Conservation (phyloP, 2,113 vertebrate species). For the Bos taurus region DNA sequence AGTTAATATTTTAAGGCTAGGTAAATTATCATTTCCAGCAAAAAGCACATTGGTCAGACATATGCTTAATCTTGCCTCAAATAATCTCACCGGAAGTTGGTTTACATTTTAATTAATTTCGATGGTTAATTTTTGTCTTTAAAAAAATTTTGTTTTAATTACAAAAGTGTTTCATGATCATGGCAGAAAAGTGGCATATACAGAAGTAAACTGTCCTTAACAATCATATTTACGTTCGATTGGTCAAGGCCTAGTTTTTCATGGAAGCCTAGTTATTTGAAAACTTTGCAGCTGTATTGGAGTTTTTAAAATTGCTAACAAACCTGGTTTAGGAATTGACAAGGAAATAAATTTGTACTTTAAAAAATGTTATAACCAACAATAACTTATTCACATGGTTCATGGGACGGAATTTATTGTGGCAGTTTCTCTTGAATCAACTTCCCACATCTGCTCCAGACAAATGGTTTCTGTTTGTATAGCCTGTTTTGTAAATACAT, state of each 20-base stretch:
- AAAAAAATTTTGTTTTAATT: not conserved
- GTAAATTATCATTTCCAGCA: not conserved
- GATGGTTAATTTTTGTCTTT: not conserved
- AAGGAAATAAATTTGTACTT: constrained; percentile 35
- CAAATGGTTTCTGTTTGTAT: constrained; percentile 69
- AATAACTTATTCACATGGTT: not conserved
- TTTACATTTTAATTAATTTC: constrained; percentile 1
- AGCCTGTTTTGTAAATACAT: constrained; percentile 64
- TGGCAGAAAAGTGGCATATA: not conserved
- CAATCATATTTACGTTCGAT: not conserved
- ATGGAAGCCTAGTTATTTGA: not conserved
- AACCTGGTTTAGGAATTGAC: constrained; percentile 7
- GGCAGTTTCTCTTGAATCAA: constrained; percentile 51
- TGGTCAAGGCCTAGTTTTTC: not conserved
- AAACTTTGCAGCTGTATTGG: not conserved
- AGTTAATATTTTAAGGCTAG: not conserved
- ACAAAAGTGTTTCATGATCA: not conserved
- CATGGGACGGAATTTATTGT: constrained; percentile 51
- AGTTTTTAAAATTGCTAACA: not conserved
- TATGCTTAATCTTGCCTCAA: not conserved
- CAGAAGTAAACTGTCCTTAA: not conserved
- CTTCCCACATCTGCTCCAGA: constrained; percentile 63
- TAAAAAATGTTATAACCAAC: constrained; percentile 44
- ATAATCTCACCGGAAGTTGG: not conserved
- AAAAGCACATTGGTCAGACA: not conserved